These are phyloP conservation scores for Xiphophorus couchianus DNA, from an alignment of 2,113 vertebrate genomes.

Conservation along the genomic window DNA sequence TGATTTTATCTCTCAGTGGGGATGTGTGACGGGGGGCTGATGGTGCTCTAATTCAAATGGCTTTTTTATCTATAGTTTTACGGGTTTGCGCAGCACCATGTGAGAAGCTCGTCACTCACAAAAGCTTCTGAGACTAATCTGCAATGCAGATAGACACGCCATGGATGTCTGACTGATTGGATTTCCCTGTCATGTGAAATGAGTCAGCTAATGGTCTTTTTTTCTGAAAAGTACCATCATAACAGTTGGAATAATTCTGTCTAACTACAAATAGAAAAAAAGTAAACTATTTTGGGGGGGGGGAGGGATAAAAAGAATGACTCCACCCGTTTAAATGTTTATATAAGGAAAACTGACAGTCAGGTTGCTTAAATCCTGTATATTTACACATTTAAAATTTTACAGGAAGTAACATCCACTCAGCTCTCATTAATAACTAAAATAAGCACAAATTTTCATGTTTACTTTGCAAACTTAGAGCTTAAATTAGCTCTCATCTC, in stretches of 20 bases:
- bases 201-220: constrained; percentile 2
- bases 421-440: not conserved
- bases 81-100: no score
- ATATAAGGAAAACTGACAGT: not conserved
- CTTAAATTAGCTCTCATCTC: not conserved
- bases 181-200: constrained; percentile 29
- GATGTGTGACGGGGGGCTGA: not conserved
- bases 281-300: no score
- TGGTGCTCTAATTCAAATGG: no score
- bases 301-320: no score
- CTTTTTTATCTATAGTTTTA: no score
- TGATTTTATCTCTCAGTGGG: not conserved
- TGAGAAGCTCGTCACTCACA: constrained; percentile 22
- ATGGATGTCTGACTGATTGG: constrained; percentile 9
- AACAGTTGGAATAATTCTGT: no score
- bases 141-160: constrained; percentile 3
- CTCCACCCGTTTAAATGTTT: no score
- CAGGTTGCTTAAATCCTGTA: not conserved
- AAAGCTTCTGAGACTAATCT: constrained; percentile 20
- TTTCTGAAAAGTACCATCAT: no score
- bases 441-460: not conserved
- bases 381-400: not conserved
- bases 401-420: no score
- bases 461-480: not conserved
- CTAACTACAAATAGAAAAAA: no score